These are phyloP conservation scores for Meles meles DNA, from an alignment of 2,113 vertebrate genomes.

Conservation along the genomic window DNA sequence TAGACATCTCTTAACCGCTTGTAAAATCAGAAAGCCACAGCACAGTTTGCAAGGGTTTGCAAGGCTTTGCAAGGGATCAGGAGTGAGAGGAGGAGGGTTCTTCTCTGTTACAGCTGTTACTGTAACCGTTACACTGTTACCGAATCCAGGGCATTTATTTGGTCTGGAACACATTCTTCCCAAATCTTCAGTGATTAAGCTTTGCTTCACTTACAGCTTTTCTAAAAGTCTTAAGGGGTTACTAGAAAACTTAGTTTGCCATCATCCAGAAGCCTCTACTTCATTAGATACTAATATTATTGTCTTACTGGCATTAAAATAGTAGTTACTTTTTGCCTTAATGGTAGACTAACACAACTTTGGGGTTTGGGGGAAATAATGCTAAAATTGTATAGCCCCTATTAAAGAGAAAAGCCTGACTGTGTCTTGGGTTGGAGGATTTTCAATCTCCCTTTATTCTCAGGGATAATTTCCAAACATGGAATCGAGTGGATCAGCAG, in stretches of 20 bases:
- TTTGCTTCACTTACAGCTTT: not conserved
- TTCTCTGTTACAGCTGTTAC: not conserved
- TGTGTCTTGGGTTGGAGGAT: not conserved
- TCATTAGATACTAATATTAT: not conserved
- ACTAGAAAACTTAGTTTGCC: not conserved
- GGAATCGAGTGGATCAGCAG: conserved; percentile 61
- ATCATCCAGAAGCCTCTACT: not conserved
- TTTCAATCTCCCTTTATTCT: not conserved
- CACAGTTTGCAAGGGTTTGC: not conserved
- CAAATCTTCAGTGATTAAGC: not conserved
- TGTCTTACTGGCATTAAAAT: not conserved
- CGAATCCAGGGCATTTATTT: no score
- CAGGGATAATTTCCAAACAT: conserved; percentile 62
- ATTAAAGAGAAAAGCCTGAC: not conserved
- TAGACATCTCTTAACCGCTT: not conserved
- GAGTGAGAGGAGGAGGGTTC: rapidly evolving
- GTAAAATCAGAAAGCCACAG: not conserved
- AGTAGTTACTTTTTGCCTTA: not conserved
- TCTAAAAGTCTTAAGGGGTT: not conserved
- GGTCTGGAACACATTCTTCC: not conserved
- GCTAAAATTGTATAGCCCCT: not conserved
- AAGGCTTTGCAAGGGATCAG: no score
- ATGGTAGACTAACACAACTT: not conserved
- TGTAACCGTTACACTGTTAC: rapidly evolving
- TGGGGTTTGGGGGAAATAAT: not conserved